phyloP scores from a whole-genome alignment of 1,140 invertebrate species.

The Megathymus violae region DNA sequence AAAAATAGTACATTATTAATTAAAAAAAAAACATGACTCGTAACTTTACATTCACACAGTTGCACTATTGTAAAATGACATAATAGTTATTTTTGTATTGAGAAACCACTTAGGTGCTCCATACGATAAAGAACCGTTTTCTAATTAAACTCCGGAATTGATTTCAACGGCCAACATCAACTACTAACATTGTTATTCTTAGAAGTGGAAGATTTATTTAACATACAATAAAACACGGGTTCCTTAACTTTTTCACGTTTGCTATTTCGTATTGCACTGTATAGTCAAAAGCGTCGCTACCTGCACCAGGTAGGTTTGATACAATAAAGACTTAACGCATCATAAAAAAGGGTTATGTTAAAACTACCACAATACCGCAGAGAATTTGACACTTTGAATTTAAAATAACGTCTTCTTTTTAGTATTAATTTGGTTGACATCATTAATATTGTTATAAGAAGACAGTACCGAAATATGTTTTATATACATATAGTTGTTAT shows the following conservation, averaged over 20 bases:
- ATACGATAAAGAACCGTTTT: background rate
- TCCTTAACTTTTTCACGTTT: slow-evolving; percentile 14
- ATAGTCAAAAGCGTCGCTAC: slow-evolving; percentile 35
- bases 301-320: slow-evolving; percentile 42
- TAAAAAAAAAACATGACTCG: too few relatives aligned
- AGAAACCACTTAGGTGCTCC: background rate
- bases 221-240: slow-evolving; percentile 7
- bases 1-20: too few relatives aligned
- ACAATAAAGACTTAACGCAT: slow-evolving; percentile 27
- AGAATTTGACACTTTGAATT: background rate
- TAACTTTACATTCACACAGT: too few relatives aligned
- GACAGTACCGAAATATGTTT: too few relatives aligned
- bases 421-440: background rate
- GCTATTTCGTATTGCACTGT: slow-evolving; percentile 14
- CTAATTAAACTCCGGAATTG: slow-evolving; percentile 16
- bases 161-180: background rate
- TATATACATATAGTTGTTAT: too few relatives aligned
- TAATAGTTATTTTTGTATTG: too few relatives aligned
- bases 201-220: slow-evolving; percentile 23
- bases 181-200: slow-evolving; percentile 6
- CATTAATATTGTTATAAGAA: too few relatives aligned
- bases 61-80: too few relatives aligned
- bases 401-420: slow-evolving; percentile 8
- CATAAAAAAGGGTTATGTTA: slow-evolving; percentile 37
- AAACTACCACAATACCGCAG: slow-evolving; percentile 11